Conservation (phyloP, 2,888 invertebrate species). For the Chloroclystis v-ata region DNA sequence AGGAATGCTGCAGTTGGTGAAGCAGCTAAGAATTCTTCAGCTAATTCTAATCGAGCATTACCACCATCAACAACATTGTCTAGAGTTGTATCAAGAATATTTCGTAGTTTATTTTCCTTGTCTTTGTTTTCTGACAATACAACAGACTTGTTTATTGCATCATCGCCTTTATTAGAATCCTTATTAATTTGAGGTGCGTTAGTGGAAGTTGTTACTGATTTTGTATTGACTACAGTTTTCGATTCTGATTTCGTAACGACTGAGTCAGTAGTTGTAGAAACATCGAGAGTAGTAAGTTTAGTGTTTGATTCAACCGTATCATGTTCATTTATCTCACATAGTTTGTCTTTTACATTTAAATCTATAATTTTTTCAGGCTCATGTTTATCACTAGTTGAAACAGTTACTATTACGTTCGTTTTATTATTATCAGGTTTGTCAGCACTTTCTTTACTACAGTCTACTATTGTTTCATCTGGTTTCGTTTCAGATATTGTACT, state of each 20-base stretch:
- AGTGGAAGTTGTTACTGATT: conserved; percentile 15
- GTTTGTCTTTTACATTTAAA: conserved; percentile 6
- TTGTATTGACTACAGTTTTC: conserved; percentile 5
- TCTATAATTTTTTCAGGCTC: not conserved
- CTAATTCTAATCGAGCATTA: conserved; percentile 77
- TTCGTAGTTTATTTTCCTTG: conserved; percentile 59
- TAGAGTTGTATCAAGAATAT: conserved; percentile 59
- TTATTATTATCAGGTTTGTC: conserved; percentile 7
- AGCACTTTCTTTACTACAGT: not conserved
- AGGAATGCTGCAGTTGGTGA: conserved; percentile 88
- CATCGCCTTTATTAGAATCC: conserved; percentile 24
- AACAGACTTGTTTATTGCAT: conserved; percentile 32
- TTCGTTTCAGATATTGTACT: conserved; percentile 17
- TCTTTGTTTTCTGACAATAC: conserved; percentile 42
- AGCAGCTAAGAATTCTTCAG: conserved; percentile 71
- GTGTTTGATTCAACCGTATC: conserved; percentile 2
- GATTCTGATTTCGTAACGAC: conserved; percentile 1
- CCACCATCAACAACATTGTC: conserved; percentile 70
- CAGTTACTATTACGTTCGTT: conserved; percentile 1
- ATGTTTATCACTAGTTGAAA: not conserved
- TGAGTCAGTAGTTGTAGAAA: conserved; percentile 6
- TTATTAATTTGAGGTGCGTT: conserved; percentile 19
- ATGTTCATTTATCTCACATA: conserved; percentile 4
- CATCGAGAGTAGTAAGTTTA: conserved; percentile 7
- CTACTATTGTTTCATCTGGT: conserved; percentile 22